These are phyloP conservation scores for Oscarella lobularis DNA, from an alignment of 37 sponge, comb jelly and placozoan species.

Conservation along the genomic window DNA sequence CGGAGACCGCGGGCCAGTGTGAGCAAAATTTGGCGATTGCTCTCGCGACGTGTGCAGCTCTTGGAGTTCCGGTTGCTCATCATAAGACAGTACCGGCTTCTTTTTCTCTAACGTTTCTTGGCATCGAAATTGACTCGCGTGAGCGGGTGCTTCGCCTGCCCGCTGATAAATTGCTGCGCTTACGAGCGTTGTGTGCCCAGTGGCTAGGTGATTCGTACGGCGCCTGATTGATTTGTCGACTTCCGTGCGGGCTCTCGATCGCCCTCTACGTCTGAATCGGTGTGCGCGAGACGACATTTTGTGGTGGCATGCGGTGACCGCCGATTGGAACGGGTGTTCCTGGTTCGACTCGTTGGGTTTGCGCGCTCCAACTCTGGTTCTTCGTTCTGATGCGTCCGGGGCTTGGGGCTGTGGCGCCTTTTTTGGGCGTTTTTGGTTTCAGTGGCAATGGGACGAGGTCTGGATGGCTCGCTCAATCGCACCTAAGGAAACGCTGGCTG, in stretches of 20 bases:
- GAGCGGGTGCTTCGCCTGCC: background rate
- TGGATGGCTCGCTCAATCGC: conserved; percentile 4
- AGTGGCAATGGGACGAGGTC: conserved; percentile 15
- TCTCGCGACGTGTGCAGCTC: background rate
- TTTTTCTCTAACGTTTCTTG: background rate
- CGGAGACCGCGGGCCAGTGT: background rate
- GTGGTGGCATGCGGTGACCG: background rate
- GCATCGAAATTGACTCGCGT: background rate
- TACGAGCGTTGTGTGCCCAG: background rate
- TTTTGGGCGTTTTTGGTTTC: conserved; percentile 20
- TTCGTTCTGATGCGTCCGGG: conserved; percentile 8
- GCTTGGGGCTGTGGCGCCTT: conserved; percentile 8
- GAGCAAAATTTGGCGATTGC: background rate
- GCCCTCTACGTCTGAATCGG: background rate
- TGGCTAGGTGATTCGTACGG: background rate
- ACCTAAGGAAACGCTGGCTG: conserved; percentile 19
- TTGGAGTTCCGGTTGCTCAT: background rate
- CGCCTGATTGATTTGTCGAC: background rate
- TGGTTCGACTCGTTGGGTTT: background rate
- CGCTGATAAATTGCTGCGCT: background rate
- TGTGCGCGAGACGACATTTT: background rate
- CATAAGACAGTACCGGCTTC: background rate
- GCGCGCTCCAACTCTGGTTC: background rate
- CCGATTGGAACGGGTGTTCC: background rate
- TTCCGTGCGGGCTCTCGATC: background rate